Evolutionary conservation across 2,797 vertebrate species (phyloP), one percentile per base, ranked within the genome.

Genomic region (Agapornis canus): DNA sequence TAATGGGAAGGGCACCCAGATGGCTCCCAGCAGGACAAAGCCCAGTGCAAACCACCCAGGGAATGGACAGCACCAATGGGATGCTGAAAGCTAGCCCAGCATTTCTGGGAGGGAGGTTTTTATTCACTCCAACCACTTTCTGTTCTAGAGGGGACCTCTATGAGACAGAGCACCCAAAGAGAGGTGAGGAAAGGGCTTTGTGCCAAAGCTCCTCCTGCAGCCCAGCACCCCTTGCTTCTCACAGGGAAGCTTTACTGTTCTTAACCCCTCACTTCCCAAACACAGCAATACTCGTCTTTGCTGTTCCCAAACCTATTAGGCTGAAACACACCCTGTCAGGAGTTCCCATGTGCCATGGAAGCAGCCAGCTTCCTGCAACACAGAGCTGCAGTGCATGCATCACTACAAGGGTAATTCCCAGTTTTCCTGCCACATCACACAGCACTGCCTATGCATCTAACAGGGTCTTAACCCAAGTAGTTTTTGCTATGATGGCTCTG

Each of bases 301-400:
- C 56, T 71, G 66, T 90, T 23, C 85, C 26, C 12, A 92, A 91
- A 66, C 20, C 19, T 23, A 1, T 42, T 6, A 25, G 54, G 63
- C 82, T 7, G 65, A 84, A 77, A 76, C 21, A 32, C 10, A 3
- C 20, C 0, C 70, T 72, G 86, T 8, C 17, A 27, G n/a, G 21
- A 66, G 75, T 11, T 31, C 11, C 7, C 25, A 40, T 17, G 39
- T 1, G 8, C 40, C 2, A 12, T 6, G 14, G 82, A 68, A 84
- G 71, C 85, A 32, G 84, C 56, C 69, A 37, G 51, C 27, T 87
- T 78, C 89, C 86, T 66, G 35, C 71, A 82, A 81, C 79, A 31
- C 1, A 5, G 68, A 85, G 59, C 57, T 39, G 11, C 72, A 29
- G 90, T 13, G 19, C 13, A 1, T 0, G 14, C 42, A 59, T 4